These are phyloP conservation scores for Sphyrna mokarran DNA, from an alignment of 2,113 vertebrate genomes.

Conservation along the genomic window DNA sequence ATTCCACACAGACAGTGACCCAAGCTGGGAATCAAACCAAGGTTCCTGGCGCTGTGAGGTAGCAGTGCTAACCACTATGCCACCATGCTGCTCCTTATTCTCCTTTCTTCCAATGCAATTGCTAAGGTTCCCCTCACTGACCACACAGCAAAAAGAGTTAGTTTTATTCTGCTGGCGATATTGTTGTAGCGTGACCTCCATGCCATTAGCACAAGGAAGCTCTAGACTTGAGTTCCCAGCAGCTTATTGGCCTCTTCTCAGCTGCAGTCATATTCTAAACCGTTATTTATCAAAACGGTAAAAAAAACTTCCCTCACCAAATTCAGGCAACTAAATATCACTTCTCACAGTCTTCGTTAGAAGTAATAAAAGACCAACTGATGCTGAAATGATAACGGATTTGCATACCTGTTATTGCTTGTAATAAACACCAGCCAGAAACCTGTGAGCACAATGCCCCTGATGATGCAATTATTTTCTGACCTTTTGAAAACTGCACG, in stretches of 20 bases:
- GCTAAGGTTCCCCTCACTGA: not conserved
- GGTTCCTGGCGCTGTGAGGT: no score
- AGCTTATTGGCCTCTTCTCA: not conserved
- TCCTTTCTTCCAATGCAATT: not conserved
- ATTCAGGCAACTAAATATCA: not conserved
- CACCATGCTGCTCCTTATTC: not conserved
- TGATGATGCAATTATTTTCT: not conserved
- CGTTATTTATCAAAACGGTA: not conserved
- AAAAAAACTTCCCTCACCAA: not conserved
- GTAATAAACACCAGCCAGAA: not conserved
- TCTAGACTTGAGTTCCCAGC: not conserved
- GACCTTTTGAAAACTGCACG: not conserved
- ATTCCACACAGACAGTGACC: no score
- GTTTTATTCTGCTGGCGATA: not conserved
- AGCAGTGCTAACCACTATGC: no score
- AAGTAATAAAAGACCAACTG: not conserved
- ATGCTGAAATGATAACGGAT: not conserved
- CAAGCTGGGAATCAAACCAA: no score
- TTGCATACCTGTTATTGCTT: not conserved
- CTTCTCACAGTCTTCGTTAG: not conserved
- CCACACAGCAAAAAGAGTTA: not conserved
- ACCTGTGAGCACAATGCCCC: not conserved
- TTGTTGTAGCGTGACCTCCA: not conserved
- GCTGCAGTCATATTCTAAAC: not conserved
- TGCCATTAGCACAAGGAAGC: not conserved